Evolutionary conservation across 2,888 invertebrate species (phyloP).

Genomic region (Oscheius sp.): DNA sequence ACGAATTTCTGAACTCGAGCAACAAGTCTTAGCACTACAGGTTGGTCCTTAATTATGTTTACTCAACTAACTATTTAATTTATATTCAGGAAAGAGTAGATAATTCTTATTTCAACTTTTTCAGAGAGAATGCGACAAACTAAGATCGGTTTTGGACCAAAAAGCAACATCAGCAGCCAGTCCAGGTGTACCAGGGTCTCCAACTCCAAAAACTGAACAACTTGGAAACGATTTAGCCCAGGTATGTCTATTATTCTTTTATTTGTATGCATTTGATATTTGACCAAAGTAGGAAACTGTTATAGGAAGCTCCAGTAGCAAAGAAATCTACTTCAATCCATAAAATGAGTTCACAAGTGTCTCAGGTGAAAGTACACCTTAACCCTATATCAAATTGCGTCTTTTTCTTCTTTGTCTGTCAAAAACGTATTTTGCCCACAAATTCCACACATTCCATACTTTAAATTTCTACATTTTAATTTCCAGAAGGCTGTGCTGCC

Average conservation of each 20-base stretch:
- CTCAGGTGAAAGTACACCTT: not conserved
- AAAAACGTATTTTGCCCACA: not conserved
- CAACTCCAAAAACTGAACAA: constrained; percentile 59
- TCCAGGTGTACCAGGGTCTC: constrained; percentile 47
- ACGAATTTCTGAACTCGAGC: constrained; percentile 71
- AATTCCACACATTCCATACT: not conserved
- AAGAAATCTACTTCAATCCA: not conserved
- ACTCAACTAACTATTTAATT: no score
- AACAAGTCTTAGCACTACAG: constrained; percentile 70
- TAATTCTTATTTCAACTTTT: constrained; percentile 24
- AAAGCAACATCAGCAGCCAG: constrained; percentile 70
- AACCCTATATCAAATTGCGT: not conserved
- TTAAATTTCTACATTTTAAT: not conserved
- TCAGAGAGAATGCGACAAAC: constrained; percentile 72
- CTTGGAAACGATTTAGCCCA: constrained; percentile 70
- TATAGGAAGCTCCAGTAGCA: not conserved
- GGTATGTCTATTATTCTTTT: constrained; percentile 30
- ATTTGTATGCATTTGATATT: not conserved
- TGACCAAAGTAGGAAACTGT: no score
- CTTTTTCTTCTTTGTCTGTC: not conserved
- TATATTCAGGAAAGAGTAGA: not conserved
- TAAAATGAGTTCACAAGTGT: not conserved
- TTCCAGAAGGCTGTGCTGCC: constrained; percentile 49
- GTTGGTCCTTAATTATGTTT: constrained; percentile 38
- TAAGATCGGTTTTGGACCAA: constrained; percentile 73